Conservation (phyloP, 2,113 vertebrate species). For the Muntiacus muntjak region DNA sequence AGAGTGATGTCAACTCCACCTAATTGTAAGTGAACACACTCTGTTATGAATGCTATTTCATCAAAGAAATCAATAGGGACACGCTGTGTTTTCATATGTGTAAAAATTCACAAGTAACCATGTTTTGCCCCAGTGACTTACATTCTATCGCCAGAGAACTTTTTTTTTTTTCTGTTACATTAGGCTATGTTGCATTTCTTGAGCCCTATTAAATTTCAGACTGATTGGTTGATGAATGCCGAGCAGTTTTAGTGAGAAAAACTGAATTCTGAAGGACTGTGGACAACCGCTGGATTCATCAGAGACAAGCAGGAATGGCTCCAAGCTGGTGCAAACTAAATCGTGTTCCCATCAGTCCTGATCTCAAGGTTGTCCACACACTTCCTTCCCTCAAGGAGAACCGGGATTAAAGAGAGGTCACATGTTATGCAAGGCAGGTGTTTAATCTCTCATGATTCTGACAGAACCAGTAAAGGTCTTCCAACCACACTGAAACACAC, state of each 20-base stretch:
- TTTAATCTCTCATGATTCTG: neutral
- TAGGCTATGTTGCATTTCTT: neutral
- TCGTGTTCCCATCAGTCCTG: accelerated
- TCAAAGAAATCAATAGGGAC: neutral
- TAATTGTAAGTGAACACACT: neutral
- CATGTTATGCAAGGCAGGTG: neutral
- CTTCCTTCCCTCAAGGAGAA: neutral
- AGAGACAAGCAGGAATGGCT: neutral
- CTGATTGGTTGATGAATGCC: accelerated
- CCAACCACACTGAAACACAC: neutral
- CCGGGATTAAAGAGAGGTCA: neutral
- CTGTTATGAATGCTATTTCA: neutral
- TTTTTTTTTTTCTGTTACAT: neutral
- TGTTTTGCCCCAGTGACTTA: neutral
- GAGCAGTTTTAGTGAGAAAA: neutral
- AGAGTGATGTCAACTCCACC: neutral
- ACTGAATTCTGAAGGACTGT: neutral
- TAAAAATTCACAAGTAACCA: neutral
- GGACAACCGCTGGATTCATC: accelerated
- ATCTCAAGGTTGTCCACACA: accelerated
- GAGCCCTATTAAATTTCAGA: neutral
- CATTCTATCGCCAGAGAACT: neutral
- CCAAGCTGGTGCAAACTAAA: neutral
- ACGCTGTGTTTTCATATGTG: neutral
- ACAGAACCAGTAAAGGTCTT: neutral